Evolutionary conservation across 2,113 vertebrate genomes (phyloP).

Genomic region (Lophotis ruficrista): DNA sequence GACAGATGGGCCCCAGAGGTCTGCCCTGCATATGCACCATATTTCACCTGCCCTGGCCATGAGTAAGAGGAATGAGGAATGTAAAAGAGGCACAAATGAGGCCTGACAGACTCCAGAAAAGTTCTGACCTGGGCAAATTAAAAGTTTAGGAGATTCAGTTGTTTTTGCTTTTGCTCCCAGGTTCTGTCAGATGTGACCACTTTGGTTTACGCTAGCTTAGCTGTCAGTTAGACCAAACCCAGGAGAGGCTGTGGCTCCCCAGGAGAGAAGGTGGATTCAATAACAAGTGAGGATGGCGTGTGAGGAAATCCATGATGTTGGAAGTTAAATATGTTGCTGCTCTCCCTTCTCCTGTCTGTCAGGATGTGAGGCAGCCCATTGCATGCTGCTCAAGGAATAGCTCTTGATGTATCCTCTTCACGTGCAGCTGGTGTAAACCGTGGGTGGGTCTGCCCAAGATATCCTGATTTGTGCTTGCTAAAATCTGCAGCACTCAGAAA

Average conservation of each 20-base stretch:
- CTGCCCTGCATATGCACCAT: not conserved
- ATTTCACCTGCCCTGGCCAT: not conserved
- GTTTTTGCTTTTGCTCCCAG: not conserved
- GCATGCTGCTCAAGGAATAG: not conserved
- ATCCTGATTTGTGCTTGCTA: not conserved
- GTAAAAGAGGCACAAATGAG: not conserved
- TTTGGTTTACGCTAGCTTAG: not conserved
- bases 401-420: not conserved
- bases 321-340: not conserved
- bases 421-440: not conserved
- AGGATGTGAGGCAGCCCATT: not conserved
- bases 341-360: not conserved
- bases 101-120: not conserved
- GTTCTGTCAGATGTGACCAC: not conserved
- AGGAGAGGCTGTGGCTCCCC: not conserved
- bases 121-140: not conserved
- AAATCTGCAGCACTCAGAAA: not conserved
- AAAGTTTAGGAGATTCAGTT: not conserved
- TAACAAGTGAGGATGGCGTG: fast-evolving
- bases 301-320: not conserved
- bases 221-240: not conserved
- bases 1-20: not conserved
- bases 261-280: not conserved
- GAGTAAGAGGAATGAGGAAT: not conserved
- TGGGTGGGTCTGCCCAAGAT: not conserved